Base-by-base conservation (phyloP, 2,888 invertebrate species). In the Synergus itoensis region DNA sequence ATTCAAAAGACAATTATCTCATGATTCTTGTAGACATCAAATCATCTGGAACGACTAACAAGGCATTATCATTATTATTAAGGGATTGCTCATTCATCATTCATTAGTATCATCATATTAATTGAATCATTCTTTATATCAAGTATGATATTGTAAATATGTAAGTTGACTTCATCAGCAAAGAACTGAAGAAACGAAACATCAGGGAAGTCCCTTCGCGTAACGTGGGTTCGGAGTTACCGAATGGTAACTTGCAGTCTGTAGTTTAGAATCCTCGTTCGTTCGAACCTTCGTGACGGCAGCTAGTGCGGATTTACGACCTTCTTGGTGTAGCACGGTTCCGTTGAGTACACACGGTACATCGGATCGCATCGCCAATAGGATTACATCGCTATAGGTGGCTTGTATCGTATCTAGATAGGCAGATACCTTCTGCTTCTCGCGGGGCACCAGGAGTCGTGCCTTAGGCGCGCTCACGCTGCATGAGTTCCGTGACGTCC, bases 261-360 rank as follows among this genome's bases (percentile, higher is more conserved):
- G 86, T 87, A 87, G 87, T 82, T 86, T 84, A 87, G 86, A 85
- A 86, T 86, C 81, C 84, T 85, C 80, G 86, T 86, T 87, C 84
- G 87, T 88, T 88, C 87, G 86, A 28, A 28, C 28, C 28, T 28
- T 87, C 84, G 87, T 87, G 87, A 88, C 89, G 88, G 86, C 89
- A 89, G 89, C 89, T 90, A 90, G 90, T 89, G 89, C 89, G 87
- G 90, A 91, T 91, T 92, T 91, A 91, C 87, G 89, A 88, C 80
- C 84, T 85, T 87, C 87, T 86, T 85, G 85, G 87, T 86, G 86
- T 89, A 87, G 86, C 88, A 84, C 88, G 88, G 86, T 89, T 87
- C 88, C 88, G 85, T 87, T 86, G 87, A 87, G 87, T 88, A 87
- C 81, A 87, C 85, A 85, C 86, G 87, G 88, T 87, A 88, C 89